Evolutionary conservation across 2,888 invertebrate genomes (phyloP).

Genomic region (Acronicta aceris): DNA sequence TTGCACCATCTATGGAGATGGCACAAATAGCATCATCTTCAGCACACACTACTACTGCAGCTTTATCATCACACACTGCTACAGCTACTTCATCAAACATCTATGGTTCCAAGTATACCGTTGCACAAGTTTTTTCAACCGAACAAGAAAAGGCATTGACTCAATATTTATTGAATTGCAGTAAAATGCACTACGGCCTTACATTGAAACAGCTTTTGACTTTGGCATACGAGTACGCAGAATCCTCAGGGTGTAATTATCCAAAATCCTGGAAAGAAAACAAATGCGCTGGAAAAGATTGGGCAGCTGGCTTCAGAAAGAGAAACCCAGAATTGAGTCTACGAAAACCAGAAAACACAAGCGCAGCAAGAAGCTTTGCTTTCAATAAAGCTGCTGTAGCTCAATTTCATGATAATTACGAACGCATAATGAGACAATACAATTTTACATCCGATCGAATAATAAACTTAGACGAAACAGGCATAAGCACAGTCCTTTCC

Average conservation of each 20-base stretch:
- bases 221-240: conserved; percentile 52
- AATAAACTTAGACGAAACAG: too few relatives aligned
- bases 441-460: conserved; percentile 33
- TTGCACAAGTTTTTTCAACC: conserved; percentile 42
- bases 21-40: too few relatives aligned
- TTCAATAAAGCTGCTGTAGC: conserved; percentile 46
- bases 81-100: conserved; percentile 24
- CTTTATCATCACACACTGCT: conserved; percentile 28
- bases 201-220: conserved; percentile 41
- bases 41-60: too few relatives aligned
- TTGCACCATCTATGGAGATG: too few relatives aligned
- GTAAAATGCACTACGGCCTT: conserved; percentile 30
- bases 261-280: conserved; percentile 38
- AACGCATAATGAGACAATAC: conserved; percentile 33
- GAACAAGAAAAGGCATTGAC: conserved; percentile 44
- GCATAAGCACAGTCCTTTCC: too few relatives aligned
- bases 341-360: conserved; percentile 54
- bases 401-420: conserved; percentile 34
- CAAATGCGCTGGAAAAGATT: conserved; percentile 49
- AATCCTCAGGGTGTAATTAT: conserved; percentile 36
- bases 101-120: conserved; percentile 36
- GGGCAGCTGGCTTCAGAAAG: conserved; percentile 47
- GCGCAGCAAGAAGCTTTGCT: conserved; percentile 53
- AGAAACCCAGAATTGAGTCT: conserved; percentile 49
- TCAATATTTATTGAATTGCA: conserved; percentile 46